These are phyloP conservation scores for Typhlomys cinereus DNA, from an alignment of 2,113 vertebrate genomes.

Conservation along the genomic window DNA sequence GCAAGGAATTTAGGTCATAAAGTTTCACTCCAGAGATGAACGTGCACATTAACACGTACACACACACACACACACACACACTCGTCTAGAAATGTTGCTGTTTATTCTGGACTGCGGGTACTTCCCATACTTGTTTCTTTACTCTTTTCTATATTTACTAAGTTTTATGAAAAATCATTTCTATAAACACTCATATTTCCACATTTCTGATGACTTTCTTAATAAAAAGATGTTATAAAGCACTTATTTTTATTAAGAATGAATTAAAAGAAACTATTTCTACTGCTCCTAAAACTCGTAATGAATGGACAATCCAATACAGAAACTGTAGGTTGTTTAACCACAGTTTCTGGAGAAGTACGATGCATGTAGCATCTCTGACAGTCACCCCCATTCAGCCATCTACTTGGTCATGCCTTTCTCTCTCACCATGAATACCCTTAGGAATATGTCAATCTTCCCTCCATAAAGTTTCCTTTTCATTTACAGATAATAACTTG, in stretches of 20 bases:
- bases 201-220: slow-evolving; percentile 6
- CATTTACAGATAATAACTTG: background rate
- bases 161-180: background rate
- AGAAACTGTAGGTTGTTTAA: background rate
- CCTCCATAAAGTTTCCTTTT: background rate
- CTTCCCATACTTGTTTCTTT: background rate
- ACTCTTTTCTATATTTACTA: background rate
- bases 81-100: background rate
- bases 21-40: no score
- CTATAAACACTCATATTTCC: background rate
- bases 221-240: background rate
- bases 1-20: background rate
- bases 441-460: background rate
- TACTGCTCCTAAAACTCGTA: background rate
- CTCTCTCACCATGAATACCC: background rate
- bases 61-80: background rate
- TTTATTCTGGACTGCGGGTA: background rate
- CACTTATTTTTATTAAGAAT: background rate
- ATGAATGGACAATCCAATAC: background rate
- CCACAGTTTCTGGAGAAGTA: background rate
- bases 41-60: no score
- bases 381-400: background rate
- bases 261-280: background rate
- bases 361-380: background rate
- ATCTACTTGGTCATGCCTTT: background rate